Conservation (phyloP, 2,888 invertebrate species). For the Camptogramma bilineatum region DNA sequence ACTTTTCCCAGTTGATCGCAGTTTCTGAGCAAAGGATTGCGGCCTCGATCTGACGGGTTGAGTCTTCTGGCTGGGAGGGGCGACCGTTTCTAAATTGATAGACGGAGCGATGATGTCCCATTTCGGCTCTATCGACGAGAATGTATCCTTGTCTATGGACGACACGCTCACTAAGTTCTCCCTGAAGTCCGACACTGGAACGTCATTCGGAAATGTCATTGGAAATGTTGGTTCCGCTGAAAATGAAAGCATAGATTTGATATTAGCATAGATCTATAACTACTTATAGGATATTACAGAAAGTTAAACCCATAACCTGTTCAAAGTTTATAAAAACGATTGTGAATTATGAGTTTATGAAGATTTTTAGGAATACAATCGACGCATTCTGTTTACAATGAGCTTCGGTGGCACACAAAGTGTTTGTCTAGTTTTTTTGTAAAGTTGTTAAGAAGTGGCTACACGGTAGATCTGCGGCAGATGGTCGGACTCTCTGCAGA, state of each 20-base stretch:
- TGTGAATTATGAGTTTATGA: too few relatives aligned
- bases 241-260: constrained; percentile 2
- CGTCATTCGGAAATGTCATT: constrained; percentile 18
- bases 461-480: too few relatives aligned
- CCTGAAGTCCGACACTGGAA: constrained; percentile 86
- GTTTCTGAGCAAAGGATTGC: constrained; percentile 95
- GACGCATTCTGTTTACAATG: too few relatives aligned
- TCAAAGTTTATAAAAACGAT: neutral
- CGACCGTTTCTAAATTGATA: constrained; percentile 50
- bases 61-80: constrained; percentile 52
- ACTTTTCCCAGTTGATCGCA: constrained; percentile 93
- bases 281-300: neutral
- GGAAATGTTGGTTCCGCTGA: constrained; percentile 16
- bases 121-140: constrained; percentile 64
- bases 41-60: constrained; percentile 82
- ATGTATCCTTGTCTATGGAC: constrained; percentile 72
- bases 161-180: constrained; percentile 83
- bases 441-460: too few relatives aligned
- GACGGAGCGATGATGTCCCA: constrained; percentile 62
- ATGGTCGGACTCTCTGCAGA: too few relatives aligned
- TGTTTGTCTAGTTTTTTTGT: too few relatives aligned
- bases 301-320: neutral
- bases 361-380: too few relatives aligned
- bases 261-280: too few relatives aligned
- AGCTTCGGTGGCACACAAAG: too few relatives aligned